Evolutionary conservation across 2,888 invertebrate species (phyloP), one percentile per base, ranked within the genome.

Genomic region (Campaea margaritaria): DNA sequence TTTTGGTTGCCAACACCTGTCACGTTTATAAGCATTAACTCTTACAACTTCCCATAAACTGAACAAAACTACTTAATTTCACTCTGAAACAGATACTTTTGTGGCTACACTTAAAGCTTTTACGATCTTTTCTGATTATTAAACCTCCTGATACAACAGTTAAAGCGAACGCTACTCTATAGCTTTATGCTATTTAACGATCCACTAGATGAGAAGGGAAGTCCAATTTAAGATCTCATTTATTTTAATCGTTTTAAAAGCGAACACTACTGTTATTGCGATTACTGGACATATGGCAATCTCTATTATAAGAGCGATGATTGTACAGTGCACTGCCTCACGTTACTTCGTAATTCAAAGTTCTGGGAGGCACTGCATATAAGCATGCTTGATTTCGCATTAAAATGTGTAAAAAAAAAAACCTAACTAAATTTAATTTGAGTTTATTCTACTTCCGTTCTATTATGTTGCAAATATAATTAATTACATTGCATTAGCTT

Each of bases 211-310:
- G 12, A 10, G 38, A n/a, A n/a, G 38, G 12, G n/a, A 38, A 38
- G n/a, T 38, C 10, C 38, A 9, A 11, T 58, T 69, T 67, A 66
- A 60, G 43, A 59, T 62, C 54, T 60, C 71, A 75, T 71, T 76
- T 71, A 55, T 65, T 49, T 49, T 31, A 21, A 38, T 10, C 9
- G 28, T 27, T 2, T 21, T 16, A 34, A 34, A 34, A 34, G 9
- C 10, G 9, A 34, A 9, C 34, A 34, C 34, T 11, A 34, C 34
- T 34, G 11, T 11, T 9, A 34, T 34, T 11, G 11, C 10, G 5
- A 11, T 34, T 34, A 34, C 10, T 34, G 21, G 21, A 5, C 21
- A 21, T 5, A 21, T 21, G 21, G 21, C 5, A 21, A 21, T 21
- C 3, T 3, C 21, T 21, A 21, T 21, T n/a, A n/a, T n/a, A n/a